Evolutionary conservation across 2,113 vertebrate species (phyloP).

Genomic region (Danio rerio): GRCz12tu NC_133186.1:1858501-1859000

Average conservation of each 20-base stretch:
- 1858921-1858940: constrained; percentile 91
- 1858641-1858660: constrained; percentile 88
- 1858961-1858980: not conserved
- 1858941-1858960: constrained; percentile 77
- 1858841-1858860: constrained; percentile 90
- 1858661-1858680: not conserved
- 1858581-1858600: constrained; percentile 93
- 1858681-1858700: not conserved
- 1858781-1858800: constrained; percentile 75
- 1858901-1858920: constrained; percentile 94
- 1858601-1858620: constrained; percentile 92
- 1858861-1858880: constrained; percentile 90
- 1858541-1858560: constrained; percentile 86
- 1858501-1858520: constrained; percentile 39
- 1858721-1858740: too few relatives aligned
- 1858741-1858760: too few relatives aligned
- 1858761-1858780: not conserved
- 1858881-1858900: constrained; percentile 91
- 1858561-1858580: constrained; percentile 88
- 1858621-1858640: constrained; percentile 93
- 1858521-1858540: constrained; percentile 80
- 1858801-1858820: constrained; percentile 96
- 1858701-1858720: not conserved
- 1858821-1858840: constrained; percentile 89
- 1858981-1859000: too few relatives aligned